Conservation (phyloP, 2,797 vertebrate species). For the Megaceryle alcyon region DNA sequence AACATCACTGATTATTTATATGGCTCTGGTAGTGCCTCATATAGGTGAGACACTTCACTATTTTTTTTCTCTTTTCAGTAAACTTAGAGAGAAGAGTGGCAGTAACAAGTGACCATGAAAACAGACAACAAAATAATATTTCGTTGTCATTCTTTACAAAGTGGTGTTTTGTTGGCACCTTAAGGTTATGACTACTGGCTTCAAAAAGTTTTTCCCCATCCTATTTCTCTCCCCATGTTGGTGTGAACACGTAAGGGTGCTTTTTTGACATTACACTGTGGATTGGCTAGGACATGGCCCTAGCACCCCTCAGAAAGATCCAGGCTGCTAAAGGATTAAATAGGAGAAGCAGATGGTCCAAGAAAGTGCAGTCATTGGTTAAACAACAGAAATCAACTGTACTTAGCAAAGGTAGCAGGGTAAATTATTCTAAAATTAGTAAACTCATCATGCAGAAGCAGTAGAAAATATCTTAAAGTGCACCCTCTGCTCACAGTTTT, state of each 20-base stretch:
- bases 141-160: not conserved
- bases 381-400: not conserved
- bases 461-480: not conserved
- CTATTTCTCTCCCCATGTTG: not conserved
- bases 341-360: constrained; percentile 9
- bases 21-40: not conserved
- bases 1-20: not conserved
- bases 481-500: not conserved
- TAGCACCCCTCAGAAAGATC: not conserved
- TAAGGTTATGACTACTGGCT: not conserved
- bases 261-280: not conserved
- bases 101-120: not conserved
- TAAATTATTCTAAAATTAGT: not conserved
- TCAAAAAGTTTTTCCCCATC: not conserved
- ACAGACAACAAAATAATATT: not conserved
- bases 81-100: not conserved
- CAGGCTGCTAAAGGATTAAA: not conserved
- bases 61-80: not conserved
- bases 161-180: not conserved
- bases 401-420: not conserved
- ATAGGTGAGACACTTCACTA: not conserved
- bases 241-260: not conserved
- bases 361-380: not conserved
- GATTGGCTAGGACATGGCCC: not conserved
- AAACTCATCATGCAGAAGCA: not conserved